These are phyloP conservation scores for Nymphalis io DNA, from an alignment of 1,140 invertebrate species.

Conservation along the genomic window DNA sequence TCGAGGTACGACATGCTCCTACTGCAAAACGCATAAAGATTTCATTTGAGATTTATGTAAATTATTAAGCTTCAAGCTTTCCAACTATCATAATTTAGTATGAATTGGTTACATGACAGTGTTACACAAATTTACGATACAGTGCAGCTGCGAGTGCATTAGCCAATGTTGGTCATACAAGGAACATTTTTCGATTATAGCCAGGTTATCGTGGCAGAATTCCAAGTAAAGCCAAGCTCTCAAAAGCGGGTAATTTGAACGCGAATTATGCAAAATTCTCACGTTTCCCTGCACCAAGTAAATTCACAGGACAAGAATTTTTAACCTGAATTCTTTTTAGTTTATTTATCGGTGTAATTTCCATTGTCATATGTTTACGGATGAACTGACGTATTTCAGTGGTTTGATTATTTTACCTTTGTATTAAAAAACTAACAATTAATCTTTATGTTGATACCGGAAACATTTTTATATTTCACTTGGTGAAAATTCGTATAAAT, in stretches of 20 bases:
- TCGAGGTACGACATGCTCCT: too few relatives aligned
- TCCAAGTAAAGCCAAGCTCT: constrained; percentile 15
- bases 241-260: constrained; percentile 20
- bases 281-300: constrained; percentile 7
- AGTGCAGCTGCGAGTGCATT: not conserved
- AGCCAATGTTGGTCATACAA: not conserved
- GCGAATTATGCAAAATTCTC: constrained; percentile 20
- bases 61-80: too few relatives aligned
- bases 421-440: not conserved
- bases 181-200: constrained; percentile 13
- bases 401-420: not conserved
- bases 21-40: too few relatives aligned
- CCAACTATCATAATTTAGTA: too few relatives aligned
- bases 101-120: not conserved
- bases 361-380: constrained; percentile 3
- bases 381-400: not conserved
- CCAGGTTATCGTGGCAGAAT: constrained; percentile 8
- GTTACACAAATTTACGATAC: not conserved
- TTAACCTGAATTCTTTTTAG: constrained; percentile 19
- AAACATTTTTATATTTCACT: too few relatives aligned
- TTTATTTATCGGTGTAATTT: constrained; percentile 23
- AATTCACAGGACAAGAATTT: constrained; percentile 12
- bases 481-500: too few relatives aligned
- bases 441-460: too few relatives aligned
- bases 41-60: too few relatives aligned